These are phyloP conservation scores for Haliaeetus leucogaster DNA, from an alignment of 2,113 vertebrate species.

Conservation along the genomic window DNA sequence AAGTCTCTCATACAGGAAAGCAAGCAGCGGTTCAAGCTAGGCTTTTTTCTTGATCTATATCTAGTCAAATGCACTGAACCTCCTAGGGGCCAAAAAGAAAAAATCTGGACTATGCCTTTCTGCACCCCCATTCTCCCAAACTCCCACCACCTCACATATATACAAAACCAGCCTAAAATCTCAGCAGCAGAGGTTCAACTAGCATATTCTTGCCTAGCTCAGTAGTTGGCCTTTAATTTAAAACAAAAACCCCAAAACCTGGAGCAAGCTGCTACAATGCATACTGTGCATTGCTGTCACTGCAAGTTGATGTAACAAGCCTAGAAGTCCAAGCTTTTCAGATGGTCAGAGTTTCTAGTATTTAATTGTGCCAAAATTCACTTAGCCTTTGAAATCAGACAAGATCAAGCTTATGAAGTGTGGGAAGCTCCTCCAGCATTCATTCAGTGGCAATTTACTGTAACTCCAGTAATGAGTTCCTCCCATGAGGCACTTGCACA, in stretches of 20 bases:
- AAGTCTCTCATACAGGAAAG: background rate
- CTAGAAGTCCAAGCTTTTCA: background rate
- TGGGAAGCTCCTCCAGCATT: constrained; percentile 19
- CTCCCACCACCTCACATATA: background rate
- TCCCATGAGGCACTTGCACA: constrained; percentile 10
- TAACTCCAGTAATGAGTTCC: constrained; percentile 45
- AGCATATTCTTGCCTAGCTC: background rate
- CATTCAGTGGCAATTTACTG: constrained; percentile 40
- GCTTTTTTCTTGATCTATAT: background rate
- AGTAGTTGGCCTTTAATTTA: background rate
- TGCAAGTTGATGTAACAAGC: background rate
- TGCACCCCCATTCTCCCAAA: background rate
- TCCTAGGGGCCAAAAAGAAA: background rate
- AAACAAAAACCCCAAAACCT: background rate
- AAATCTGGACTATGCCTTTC: background rate
- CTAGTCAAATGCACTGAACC: background rate
- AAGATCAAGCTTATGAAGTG: background rate
- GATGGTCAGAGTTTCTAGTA: background rate
- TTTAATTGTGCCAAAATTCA: constrained; percentile 1
- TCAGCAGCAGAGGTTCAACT: background rate
- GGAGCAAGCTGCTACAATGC: background rate
- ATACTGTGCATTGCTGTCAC: background rate
- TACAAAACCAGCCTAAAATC: background rate
- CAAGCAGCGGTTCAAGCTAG: background rate
- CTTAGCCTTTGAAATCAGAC: constrained; percentile 2